Evolutionary conservation across 2,888 invertebrate genomes (phyloP), one percentile per base, ranked within the genome.

Genomic region (Patella pellucida): DNA sequence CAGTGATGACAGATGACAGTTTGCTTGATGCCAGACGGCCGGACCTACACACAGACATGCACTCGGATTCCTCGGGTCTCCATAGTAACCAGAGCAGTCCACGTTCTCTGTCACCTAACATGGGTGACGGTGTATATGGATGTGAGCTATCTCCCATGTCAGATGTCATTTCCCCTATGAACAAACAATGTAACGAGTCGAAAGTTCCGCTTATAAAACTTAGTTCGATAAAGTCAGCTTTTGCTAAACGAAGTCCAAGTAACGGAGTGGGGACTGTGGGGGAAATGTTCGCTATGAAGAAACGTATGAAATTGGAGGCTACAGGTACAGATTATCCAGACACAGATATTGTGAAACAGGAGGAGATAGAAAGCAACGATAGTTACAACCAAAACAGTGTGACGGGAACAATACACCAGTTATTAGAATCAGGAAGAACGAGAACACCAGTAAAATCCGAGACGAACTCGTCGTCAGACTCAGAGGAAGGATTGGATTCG

Each of bases 201-300:
- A 62, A 62, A 62, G 62, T 62, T 62, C 62, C 62, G 19, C 74
- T 85, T 52, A 85, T 86, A 7, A 85, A 85, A 72, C 81, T 86
- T n/a, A 83, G 85, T 78, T 84, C 85, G 77, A 85, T 86, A 19
- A 81, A 83, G 69, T 85, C 85, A n/a, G 85, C 84, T 50, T 86
- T 84, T 73, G 78, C 80, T 0, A 78, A 82, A 56, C 73, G 82
- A 1, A 76, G 74, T 72, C 12, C 75, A 76, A 11, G 54, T 71
- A 75, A 54, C 69, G 69, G 56, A 52, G 77, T 81, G 15, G 78
- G 79, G 16, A 81, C 84, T 23, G 72, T 85, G 5, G 84, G 85
- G 62, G 83, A 84, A 72, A 83, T 85, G 80, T 84, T 84, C 75
- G 84, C 86, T 2, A 73, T 85, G 50, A 85, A 85, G 76, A 85